These are phyloP conservation scores for Cactoblastis cactorum DNA, from an alignment of 2,888 invertebrate genomes.

Conservation along the genomic window DNA sequence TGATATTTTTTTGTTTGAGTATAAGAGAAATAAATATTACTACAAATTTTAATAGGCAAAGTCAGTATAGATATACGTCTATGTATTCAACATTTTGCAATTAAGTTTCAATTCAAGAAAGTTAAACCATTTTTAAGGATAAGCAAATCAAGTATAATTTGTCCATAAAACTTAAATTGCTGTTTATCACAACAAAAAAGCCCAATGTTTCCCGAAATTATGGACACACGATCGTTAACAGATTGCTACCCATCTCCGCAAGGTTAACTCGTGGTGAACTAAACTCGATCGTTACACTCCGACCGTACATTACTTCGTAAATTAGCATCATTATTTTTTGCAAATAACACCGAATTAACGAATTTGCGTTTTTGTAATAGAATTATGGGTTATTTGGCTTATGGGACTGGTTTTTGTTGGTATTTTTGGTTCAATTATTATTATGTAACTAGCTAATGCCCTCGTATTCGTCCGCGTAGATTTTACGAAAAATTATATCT, in stretches of 20 bases:
- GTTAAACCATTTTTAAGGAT: too few species aligned
- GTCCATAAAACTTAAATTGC: too few species aligned
- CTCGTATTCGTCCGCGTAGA: too few species aligned
- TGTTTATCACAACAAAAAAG: not conserved
- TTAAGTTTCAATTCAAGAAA: too few species aligned
- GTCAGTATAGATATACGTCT: too few species aligned
- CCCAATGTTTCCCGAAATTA: not conserved
- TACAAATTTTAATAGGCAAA: too few species aligned
- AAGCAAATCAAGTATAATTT: too few species aligned
- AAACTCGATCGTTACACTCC: not conserved
- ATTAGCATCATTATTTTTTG: slow-evolving; percentile 6
- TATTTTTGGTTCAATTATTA: not conserved
- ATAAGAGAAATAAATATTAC: too few species aligned
- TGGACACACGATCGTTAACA: not conserved
- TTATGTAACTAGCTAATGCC: too few species aligned
- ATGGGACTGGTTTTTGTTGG: not conserved
- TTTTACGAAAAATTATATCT: too few species aligned
- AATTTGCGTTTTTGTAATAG: not conserved
- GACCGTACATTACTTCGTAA: not conserved
- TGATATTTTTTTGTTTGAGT: too few species aligned
- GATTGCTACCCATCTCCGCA: slow-evolving; percentile 3
- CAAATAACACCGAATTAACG: not conserved
- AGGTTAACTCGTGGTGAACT: slow-evolving; percentile 5
- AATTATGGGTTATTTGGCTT: slow-evolving; percentile 1
- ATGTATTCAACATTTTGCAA: too few species aligned